These are phyloP conservation scores for Sebastes trivittatus DNA, from an alignment of 2,797 vertebrate species.

Conservation along the genomic window DNA sequence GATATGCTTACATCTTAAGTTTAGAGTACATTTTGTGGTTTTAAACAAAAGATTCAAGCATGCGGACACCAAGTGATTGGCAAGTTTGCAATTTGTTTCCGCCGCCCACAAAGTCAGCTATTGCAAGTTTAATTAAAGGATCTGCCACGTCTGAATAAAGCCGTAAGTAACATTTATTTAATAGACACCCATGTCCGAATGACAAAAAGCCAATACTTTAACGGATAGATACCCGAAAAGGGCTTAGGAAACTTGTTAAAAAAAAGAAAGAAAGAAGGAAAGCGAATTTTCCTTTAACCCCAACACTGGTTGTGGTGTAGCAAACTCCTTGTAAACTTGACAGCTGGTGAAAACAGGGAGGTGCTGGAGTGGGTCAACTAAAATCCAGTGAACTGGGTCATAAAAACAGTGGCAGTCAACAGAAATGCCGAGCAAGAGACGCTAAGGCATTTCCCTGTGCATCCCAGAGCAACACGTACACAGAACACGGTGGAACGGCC, in stretches of 20 bases:
- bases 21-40: not conserved
- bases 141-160: not conserved
- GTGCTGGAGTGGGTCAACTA: conserved; percentile 38
- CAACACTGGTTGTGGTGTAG: not conserved
- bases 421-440: conserved; percentile 51
- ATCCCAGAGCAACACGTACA: conserved; percentile 72
- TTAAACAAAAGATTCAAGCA: not conserved
- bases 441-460: conserved; percentile 52
- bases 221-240: not conserved
- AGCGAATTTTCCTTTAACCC: not conserved
- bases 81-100: not conserved
- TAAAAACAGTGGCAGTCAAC: conserved; percentile 65
- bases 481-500: conserved; percentile 16
- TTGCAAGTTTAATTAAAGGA: not conserved
- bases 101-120: not conserved
- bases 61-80: not conserved
- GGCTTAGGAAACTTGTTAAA: not conserved
- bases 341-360: conserved; percentile 21
- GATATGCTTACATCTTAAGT: no score
- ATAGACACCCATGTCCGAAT: not conserved
- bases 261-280: not conserved
- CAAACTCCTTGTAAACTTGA: conserved; percentile 31
- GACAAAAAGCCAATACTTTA: not conserved
- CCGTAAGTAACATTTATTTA: not conserved
- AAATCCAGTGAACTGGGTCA: conserved; percentile 48